Conservation (phyloP, 2,888 invertebrate species). For the Neocrepidodera transversa region DNA sequence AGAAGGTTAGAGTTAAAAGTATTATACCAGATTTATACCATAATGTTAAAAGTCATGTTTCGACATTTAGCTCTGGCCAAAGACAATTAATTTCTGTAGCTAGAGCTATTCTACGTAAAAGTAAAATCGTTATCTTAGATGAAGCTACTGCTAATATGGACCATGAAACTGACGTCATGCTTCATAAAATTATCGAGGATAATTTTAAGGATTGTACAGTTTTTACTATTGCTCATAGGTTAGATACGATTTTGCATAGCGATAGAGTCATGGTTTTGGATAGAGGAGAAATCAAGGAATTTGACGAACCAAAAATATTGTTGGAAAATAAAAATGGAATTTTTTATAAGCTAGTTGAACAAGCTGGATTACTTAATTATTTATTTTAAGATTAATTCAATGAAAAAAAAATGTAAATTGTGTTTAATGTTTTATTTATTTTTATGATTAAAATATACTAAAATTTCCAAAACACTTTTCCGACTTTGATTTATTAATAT, state of each 20-base stretch:
- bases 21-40: slow-evolving; percentile 67
- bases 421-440: no score
- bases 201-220: slow-evolving; percentile 64
- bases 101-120: slow-evolving; percentile 62
- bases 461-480: no score
- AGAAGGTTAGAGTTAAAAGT: slow-evolving; percentile 72
- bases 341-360: slow-evolving; percentile 69
- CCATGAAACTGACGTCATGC: slow-evolving; percentile 61
- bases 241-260: slow-evolving; percentile 63
- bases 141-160: slow-evolving; percentile 67
- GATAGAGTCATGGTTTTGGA: slow-evolving; percentile 63
- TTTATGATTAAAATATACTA: no score
- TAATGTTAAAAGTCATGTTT: slow-evolving; percentile 34
- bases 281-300: slow-evolving; percentile 58
- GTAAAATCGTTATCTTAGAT: slow-evolving; percentile 63
- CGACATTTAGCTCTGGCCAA: slow-evolving; percentile 63
- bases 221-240: slow-evolving; percentile 59
- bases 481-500: no score
- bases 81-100: slow-evolving; percentile 65
- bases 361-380: slow-evolving; percentile 66
- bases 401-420: no score
- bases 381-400: slow-evolving; percentile 7
- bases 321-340: slow-evolving; percentile 68
- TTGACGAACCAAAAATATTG: slow-evolving; percentile 54
- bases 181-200: slow-evolving; percentile 63